Percentiles rank a stretch among this genome's conserved stretches.
These are phyloP conservation scores for Cosmorhoe ocellata DNA, from an alignment of 2,888 invertebrate species.

Conservation along the genomic window DNA sequence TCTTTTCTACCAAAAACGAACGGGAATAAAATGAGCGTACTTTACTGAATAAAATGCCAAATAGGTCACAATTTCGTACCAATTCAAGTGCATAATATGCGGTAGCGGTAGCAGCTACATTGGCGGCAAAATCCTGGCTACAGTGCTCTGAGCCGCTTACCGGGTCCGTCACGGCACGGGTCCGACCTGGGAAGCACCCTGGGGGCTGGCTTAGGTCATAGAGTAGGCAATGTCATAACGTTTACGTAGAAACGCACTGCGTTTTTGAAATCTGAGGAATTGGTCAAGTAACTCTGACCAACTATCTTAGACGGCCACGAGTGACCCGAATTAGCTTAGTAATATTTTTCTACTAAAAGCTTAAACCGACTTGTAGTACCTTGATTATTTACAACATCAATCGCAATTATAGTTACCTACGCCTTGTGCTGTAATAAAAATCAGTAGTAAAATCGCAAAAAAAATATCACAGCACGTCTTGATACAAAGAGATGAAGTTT, in stretches of 20 bases:
- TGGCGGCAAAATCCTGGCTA: constrained; percentile 34
- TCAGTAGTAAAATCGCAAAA: too few relatives aligned
- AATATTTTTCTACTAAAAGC: too few relatives aligned
- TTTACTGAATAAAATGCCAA: constrained; percentile 4
- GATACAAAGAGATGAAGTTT: too few relatives aligned
- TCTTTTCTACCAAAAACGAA: background rate
- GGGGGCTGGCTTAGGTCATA: constrained; percentile 24
- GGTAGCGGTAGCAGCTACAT: constrained; percentile 14
- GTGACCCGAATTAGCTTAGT: too few relatives aligned
- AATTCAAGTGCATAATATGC: constrained; percentile 22
- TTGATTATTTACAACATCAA: too few relatives aligned
- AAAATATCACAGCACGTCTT: too few relatives aligned
- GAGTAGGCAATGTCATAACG: constrained; percentile 2
- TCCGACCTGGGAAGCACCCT: constrained; percentile 48
- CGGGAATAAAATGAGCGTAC: constrained; percentile 3
- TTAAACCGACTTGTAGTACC: too few relatives aligned
- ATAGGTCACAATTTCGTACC: constrained; percentile 17
- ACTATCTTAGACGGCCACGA: too few relatives aligned
- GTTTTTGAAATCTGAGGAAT: background rate
- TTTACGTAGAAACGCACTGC: constrained; percentile 5
- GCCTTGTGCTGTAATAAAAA: too few relatives aligned
- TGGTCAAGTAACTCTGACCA: too few relatives aligned
- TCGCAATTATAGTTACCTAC: too few relatives aligned
- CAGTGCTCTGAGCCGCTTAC: constrained; percentile 61
- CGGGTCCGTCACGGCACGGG: constrained; percentile 42